Evolutionary conservation across 2,113 vertebrate species (phyloP), one percentile per base, ranked within the genome.

Genomic region (Dunckerocampus dactyliophorus): DNA sequence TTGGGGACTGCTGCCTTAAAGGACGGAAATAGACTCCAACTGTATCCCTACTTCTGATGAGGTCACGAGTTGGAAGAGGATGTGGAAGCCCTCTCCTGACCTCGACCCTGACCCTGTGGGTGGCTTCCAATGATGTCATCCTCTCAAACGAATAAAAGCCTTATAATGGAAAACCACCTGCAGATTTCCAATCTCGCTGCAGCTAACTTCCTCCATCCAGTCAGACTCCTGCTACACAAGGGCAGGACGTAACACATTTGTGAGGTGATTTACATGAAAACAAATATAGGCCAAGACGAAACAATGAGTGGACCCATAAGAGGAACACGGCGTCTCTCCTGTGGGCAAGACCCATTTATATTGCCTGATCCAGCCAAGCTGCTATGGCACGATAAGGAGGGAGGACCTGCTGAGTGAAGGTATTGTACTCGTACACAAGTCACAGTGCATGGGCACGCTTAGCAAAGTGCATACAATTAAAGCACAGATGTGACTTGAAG

Each of bases 211-310:
- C 94, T 93, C 89, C 90, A 28, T 1, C 65, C 52, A 67, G 69
- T 84, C 75, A 80, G 72, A 87, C 89, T 73, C 71, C 85, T 88
- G 87, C 88, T 80, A 87, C 89, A 90, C 90, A 92, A 91, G 89
- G 87, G 90, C 93, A 94, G 93, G 93, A 94, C 91, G 89, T 93
- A 92, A 92, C 91, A 94, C 92, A 92, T 93, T 90, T 90, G 90
- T 88, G 76, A 88, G 88, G 92, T 91, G 92, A 95, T 93, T 93
- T 92, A 92, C 91, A 92, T 94, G 92, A 92, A 93, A 94, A 93
- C 93, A 94, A 94, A 95, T 92, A 93, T 86, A 56, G 79, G 54
- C 60, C 80, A 80, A 92, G 90, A 90, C 92, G 81, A 92, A 95
- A 95, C 94, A 96, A 94, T 95, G 90, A 89, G 88, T 72, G 74